phyloP scores from a whole-genome alignment of 1,140 invertebrate genomes.

The Mamestra configurata region DNA sequence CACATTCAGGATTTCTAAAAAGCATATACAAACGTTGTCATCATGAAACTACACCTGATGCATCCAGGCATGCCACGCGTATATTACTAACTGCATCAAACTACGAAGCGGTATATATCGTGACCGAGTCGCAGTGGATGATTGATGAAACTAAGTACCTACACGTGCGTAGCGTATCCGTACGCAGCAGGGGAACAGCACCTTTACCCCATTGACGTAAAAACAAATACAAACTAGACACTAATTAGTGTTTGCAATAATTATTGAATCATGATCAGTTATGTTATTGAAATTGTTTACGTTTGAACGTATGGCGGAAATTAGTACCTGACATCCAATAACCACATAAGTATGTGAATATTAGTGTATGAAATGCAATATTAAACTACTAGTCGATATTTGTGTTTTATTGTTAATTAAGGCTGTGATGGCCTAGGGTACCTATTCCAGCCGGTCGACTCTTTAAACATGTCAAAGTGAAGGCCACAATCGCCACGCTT shows the following conservation, averaged over 20 bases:
- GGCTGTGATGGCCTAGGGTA: not conserved
- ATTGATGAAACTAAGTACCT: no score
- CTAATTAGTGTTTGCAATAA: slow-evolving; percentile 47
- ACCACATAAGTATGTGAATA: not conserved
- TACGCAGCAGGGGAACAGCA: not conserved
- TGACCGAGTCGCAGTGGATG: no score
- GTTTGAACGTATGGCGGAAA: not conserved
- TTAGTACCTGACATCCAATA: slow-evolving; percentile 1
- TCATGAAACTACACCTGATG: no score
- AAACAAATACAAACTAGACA: slow-evolving; percentile 31
- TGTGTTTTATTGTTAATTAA: not conserved
- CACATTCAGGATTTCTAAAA: no score
- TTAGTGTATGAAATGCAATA: not conserved
- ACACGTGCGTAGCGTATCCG: no score
- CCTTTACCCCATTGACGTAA: slow-evolving; percentile 3
- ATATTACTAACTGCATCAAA: no score
- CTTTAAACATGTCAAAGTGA: no score
- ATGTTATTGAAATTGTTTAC: slow-evolving; percentile 33
- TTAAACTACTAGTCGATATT: not conserved
- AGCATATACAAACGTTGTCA: no score
- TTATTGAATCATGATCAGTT: slow-evolving; percentile 19
- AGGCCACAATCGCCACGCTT: no score
- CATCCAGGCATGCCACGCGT: no score
- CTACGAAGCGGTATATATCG: no score
- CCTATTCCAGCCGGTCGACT: no score